Evolutionary conservation across 2,888 invertebrate genomes (phyloP).

Genomic region (Eupelmus urozonus): DNA sequence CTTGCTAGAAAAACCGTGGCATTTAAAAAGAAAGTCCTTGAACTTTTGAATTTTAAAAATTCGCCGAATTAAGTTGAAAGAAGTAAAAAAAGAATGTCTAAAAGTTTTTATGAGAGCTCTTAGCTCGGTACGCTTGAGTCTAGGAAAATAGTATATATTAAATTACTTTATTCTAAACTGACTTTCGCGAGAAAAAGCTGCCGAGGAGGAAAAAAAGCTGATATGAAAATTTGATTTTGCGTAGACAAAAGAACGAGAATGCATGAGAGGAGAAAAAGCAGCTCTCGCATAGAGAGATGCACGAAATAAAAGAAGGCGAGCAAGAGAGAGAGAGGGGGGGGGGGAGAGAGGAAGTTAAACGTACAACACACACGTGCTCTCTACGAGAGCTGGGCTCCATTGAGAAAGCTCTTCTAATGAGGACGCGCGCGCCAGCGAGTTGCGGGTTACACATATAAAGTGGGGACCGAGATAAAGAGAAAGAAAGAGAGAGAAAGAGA

Average conservation of each 20-base stretch:
- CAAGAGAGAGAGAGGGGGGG: neutral
- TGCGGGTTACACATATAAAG: conserved; percentile 28
- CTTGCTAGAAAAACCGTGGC: too few species aligned
- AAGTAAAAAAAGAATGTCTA: too few species aligned
- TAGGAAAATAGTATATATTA: too few species aligned
- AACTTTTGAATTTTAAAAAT: too few species aligned
- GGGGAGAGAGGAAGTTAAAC: conserved; percentile 17
- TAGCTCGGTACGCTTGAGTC: too few species aligned
- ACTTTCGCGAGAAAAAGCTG: too few species aligned
- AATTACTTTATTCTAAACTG: too few species aligned
- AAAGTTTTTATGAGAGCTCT: too few species aligned
- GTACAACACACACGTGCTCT: conserved; percentile 14
- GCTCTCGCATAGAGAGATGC: neutral
- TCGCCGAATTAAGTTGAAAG: too few species aligned
- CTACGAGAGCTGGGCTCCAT: conserved; percentile 27
- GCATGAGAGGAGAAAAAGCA: neutral
- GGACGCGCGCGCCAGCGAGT: conserved; percentile 17
- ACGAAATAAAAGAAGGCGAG: neutral
- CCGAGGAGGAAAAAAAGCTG: neutral
- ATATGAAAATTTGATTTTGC: conserved; percentile 11
- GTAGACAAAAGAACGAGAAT: neutral
- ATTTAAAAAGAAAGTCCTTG: too few species aligned
- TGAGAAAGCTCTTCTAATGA: conserved; percentile 49
- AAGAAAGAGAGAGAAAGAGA: too few species aligned
- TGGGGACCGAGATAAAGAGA: conserved; percentile 6